These are phyloP conservation scores for Syngnathus typhle DNA, from an alignment of 2,113 vertebrate genomes.

Conservation along the genomic window DNA sequence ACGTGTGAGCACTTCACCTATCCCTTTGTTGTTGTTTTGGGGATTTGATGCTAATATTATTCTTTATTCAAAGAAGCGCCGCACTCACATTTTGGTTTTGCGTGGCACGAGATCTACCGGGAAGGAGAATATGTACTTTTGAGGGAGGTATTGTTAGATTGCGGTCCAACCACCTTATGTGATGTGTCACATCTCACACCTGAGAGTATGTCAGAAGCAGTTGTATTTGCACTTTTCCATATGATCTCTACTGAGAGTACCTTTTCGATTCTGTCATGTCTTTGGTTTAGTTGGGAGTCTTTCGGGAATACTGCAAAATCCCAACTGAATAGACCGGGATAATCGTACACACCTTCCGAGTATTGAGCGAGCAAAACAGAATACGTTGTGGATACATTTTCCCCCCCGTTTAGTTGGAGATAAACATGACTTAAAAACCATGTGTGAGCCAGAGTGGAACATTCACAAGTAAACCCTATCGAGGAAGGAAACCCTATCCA, in stretches of 20 bases:
- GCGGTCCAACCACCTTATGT: constrained; percentile 5
- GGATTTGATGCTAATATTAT: neutral
- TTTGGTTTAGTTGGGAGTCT: constrained; percentile 34
- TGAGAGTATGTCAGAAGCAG: constrained; percentile 6
- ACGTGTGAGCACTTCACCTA: constrained; percentile 4
- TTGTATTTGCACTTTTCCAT: constrained; percentile 19
- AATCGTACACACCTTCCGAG: constrained; percentile 26
- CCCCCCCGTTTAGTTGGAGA: constrained; percentile 35
- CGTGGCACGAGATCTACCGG: neutral
- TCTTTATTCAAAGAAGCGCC: neutral
- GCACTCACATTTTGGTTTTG: neutral
- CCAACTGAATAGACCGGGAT: constrained; percentile 47
- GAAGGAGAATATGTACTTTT: neutral
- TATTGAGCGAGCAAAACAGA: neutral
- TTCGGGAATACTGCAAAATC: constrained; percentile 27
- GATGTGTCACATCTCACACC: constrained; percentile 6
- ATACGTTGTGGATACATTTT: constrained; percentile 11
- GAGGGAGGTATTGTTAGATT: neutral
- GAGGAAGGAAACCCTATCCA: constrained; percentile 28
- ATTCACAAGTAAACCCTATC: constrained; percentile 56
- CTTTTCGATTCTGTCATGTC: constrained; percentile 33
- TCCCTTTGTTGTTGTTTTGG: constrained; percentile 7
- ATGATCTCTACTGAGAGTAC: neutral
- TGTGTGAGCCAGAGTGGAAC: constrained; percentile 16
- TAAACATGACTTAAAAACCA: constrained; percentile 19